A percentile compares a stretch with the other conserved stretches of the same genome.
phyloP scores from a whole-genome alignment of 2,797 vertebrate species.

The Enteromius anoplus region DNA sequence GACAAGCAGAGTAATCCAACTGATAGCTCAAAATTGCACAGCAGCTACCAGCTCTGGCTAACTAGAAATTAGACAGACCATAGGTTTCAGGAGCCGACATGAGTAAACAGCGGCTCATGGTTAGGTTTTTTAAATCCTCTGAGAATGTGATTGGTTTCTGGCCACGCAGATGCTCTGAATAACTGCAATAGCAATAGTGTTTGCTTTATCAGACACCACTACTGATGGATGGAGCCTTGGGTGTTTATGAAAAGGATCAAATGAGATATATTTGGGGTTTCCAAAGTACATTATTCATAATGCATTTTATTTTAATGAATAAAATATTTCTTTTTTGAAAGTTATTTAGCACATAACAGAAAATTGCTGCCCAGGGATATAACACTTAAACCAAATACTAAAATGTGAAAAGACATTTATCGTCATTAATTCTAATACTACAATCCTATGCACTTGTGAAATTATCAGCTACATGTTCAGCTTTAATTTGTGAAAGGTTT shows the following conservation, averaged over 20 bases:
- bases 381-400: neutral
- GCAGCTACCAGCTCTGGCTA: neutral
- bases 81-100: neutral
- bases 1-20: slow-evolving; percentile 49
- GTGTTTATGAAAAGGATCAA: neutral
- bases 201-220: neutral
- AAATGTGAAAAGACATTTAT: slow-evolving; percentile 4
- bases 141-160: neutral
- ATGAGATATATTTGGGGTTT: neutral
- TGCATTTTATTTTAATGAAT: neutral
- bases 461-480: neutral
- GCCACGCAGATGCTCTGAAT: neutral
- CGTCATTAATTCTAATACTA: neutral
- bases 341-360: neutral
- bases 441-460: neutral
- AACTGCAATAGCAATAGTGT: neutral
- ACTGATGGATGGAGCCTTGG: neutral
- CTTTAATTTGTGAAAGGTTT: neutral
- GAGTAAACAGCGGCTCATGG: neutral
- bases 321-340: neutral
- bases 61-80: slow-evolving; percentile 15
- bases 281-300: neutral
- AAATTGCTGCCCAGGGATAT: neutral
- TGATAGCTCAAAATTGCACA: slow-evolving; percentile 41
- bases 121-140: neutral